Percentiles rank a stretch among this genome's conserved stretches.
Conservation (phyloP, 1,140 invertebrate species). For the Eumaeus atala region DNA sequence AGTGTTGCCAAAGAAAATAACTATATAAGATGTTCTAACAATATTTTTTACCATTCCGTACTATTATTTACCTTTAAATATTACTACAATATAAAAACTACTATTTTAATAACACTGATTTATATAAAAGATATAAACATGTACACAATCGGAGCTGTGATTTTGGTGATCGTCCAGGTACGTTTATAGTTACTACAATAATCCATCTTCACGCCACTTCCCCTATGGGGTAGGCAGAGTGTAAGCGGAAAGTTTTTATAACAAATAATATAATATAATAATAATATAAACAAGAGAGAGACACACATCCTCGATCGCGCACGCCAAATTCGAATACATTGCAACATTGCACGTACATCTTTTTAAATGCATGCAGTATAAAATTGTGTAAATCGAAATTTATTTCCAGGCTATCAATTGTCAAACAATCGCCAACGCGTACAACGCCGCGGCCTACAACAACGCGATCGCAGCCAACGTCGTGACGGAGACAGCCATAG, state of each 20-base stretch:
- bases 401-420: conserved; percentile 11
- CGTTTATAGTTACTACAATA: neutral
- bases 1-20: too few species aligned
- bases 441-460: conserved; percentile 6
- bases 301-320: too few species aligned
- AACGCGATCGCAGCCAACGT: conserved; percentile 12
- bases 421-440: conserved; percentile 11
- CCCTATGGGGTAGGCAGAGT: too few species aligned
- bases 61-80: neutral
- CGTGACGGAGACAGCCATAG: neutral
- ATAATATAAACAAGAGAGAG: too few species aligned
- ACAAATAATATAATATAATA: too few species aligned
- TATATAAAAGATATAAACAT: neutral
- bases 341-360: too few species aligned
- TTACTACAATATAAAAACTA: too few species aligned
- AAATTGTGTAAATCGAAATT: too few species aligned
- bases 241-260: too few species aligned
- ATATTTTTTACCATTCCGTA: neutral
- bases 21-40: neutral
- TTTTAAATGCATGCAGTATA: too few species aligned
- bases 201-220: too few species aligned
- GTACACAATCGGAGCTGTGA: neutral
- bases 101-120: neutral
- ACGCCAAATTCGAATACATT: too few species aligned
- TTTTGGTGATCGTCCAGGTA: conserved; percentile 2